These are phyloP conservation scores for Horisme vitalbata DNA, from an alignment of 2,888 invertebrate species.

Conservation along the genomic window DNA sequence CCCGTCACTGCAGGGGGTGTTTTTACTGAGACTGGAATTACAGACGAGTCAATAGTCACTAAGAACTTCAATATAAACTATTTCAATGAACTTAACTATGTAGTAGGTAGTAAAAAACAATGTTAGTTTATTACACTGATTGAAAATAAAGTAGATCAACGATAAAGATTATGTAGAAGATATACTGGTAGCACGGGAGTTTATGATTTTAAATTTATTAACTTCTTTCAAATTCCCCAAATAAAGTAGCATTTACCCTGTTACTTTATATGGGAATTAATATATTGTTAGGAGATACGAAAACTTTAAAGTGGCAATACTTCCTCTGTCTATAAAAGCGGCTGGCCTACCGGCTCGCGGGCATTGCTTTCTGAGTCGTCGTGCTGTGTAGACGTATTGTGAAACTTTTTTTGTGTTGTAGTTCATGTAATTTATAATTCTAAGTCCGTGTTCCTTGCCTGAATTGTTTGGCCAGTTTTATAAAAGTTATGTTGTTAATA, in stretches of 20 bases:
- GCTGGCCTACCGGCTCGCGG: too few relatives aligned
- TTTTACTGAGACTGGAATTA: constrained; percentile 53
- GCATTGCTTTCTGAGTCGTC: too few relatives aligned
- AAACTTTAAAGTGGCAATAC: too few relatives aligned
- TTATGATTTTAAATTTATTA: not conserved
- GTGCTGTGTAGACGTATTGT: too few relatives aligned
- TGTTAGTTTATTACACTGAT: constrained; percentile 27
- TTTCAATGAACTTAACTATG: constrained; percentile 37
- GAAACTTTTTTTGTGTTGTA: too few relatives aligned
- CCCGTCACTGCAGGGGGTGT: constrained; percentile 61
- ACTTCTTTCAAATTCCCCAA: not conserved
- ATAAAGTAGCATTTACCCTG: not conserved
- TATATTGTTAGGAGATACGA: too few relatives aligned
- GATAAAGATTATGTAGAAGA: constrained; percentile 20
- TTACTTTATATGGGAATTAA: too few relatives aligned
- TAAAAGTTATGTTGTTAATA: too few relatives aligned
- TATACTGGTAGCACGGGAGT: constrained; percentile 5
- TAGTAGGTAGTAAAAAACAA: constrained; percentile 38
- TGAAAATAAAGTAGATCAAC: constrained; percentile 30
- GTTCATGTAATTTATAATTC: too few relatives aligned
- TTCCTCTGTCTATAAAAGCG: too few relatives aligned
- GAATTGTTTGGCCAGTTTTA: too few relatives aligned
- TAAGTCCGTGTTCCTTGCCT: too few relatives aligned
- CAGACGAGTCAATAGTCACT: constrained; percentile 25
- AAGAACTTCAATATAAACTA: constrained; percentile 33